Evolutionary conservation across 1,140 invertebrate species (phyloP), one percentile per base, ranked within the genome.

Genomic region (Nomia melanderi): DNA sequence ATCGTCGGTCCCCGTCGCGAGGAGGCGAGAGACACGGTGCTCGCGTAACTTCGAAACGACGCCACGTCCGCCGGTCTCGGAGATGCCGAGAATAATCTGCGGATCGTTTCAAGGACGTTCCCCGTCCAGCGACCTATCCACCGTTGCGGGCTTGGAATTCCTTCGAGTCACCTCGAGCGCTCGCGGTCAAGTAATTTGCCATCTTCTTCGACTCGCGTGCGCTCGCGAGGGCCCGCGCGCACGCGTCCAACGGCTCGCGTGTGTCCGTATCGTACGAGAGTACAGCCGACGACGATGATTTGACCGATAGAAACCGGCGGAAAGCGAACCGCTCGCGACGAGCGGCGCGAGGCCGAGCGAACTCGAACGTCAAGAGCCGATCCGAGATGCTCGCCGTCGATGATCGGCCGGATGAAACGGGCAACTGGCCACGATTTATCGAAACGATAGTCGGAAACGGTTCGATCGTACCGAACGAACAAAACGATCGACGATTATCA

Each of bases 121-220:
- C 50, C 29, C 79, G 60, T 57, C 50, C 41, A 50, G 31, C 60
- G 50, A 41, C 33, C 44, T 56, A 82, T 65, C 44, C 71, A 67
- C 56, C 75, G 81, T 74, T 65, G 69, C 76, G 54, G n/a, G 74
- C 69, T 84, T 69, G 72, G 69, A 78, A 85, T 87, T 86, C 80
- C 83, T 79, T 71, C 81, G 75, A 86, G 71, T 84, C 80, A 87
- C 79, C 83, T 79, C 81, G 79, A 73, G 56, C 54, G 71, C 73
- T 80, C 33, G 53, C 64, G 79, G 79, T 82, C 85, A 59, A 86
- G 85, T 84, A 87, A 87, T 87, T 85, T 86, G 85, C 78, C 69
- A 62, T 83, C 59, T 80, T 79, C 73, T 70, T 81, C 56, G 76
- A 81, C 36, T 72, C 60, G 41, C 60, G 44, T 27, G 64, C 27